A percentile compares a stretch with the other conserved stretches of the same genome.
Evolutionary conservation across 2,797 vertebrate genomes (phyloP).

Genomic region (Tinamus major): DNA sequence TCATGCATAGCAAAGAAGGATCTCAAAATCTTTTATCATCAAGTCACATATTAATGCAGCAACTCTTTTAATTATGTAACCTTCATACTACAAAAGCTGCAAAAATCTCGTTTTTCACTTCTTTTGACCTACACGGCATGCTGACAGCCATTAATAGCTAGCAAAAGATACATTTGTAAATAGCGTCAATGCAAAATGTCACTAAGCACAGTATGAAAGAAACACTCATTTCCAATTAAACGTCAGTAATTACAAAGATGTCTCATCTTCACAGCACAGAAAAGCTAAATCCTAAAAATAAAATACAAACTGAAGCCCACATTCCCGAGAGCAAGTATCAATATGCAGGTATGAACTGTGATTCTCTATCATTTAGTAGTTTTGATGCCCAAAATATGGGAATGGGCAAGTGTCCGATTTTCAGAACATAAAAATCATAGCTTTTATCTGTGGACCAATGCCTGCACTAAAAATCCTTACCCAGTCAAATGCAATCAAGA

Average conservation of each 20-base stretch:
- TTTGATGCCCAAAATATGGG: neutral
- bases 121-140: neutral
- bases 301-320: neutral
- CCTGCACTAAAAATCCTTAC: neutral
- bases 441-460: neutral
- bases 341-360: neutral
- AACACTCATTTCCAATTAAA: neutral
- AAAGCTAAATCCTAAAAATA: neutral
- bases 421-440: neutral
- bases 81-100: neutral
- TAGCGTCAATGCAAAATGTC: neutral
- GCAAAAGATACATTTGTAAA: neutral
- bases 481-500: neutral
- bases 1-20: neutral
- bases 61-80: neutral
- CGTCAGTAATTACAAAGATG: neutral
- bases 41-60: neutral
- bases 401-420: neutral
- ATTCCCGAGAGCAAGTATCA: neutral
- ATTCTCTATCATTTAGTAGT: neutral
- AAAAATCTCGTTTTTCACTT: neutral
- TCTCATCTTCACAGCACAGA: neutral
- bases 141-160: neutral
- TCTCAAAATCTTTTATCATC: neutral
- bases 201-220: neutral